These are phyloP conservation scores for Mesochorus sp. DNA, from an alignment of 2,888 invertebrate species.

Conservation along the genomic window DNA sequence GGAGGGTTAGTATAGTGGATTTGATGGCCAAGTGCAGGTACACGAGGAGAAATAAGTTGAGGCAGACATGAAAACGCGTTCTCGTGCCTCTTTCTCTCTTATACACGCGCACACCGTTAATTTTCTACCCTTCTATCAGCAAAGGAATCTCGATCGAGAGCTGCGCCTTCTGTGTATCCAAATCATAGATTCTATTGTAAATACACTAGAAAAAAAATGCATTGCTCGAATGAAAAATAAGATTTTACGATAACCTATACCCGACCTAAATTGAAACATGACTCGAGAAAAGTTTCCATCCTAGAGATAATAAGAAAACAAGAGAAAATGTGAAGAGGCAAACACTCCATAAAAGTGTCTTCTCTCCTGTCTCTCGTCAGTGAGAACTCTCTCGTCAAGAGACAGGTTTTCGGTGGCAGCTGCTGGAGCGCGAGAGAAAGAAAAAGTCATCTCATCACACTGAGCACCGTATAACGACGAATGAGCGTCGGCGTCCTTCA, in stretches of 20 bases:
- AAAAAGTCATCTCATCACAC: slow-evolving; percentile 16
- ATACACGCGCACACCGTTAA: slow-evolving; percentile 78
- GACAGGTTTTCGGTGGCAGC: slow-evolving; percentile 38
- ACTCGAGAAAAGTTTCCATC: slow-evolving; percentile 17
- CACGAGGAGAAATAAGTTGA: slow-evolving; percentile 64
- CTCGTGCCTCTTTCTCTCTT: slow-evolving; percentile 42
- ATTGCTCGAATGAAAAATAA: too few relatives aligned
- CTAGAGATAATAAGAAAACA: slow-evolving; percentile 18
- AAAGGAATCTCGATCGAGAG: slow-evolving; percentile 66
- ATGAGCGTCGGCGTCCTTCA: background rate
- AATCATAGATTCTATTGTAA: slow-evolving; percentile 48
- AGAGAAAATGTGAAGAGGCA: slow-evolving; percentile 16
- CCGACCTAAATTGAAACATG: too few relatives aligned
- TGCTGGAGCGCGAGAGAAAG: background rate
- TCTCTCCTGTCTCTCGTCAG: slow-evolving; percentile 4
- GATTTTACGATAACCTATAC: too few relatives aligned
- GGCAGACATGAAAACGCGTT: slow-evolving; percentile 65
- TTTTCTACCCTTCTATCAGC: slow-evolving; percentile 78
- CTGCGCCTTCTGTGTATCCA: slow-evolving; percentile 67
- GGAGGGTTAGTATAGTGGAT: slow-evolving; percentile 8
- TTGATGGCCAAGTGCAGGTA: slow-evolving; percentile 47
- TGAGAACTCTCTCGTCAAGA: slow-evolving; percentile 16
- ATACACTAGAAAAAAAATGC: too few relatives aligned
- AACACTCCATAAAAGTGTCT: slow-evolving; percentile 39
- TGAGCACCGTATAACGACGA: background rate